Base-by-base conservation (phyloP, 2,888 invertebrate species). In the Phasia obesa region DNA sequence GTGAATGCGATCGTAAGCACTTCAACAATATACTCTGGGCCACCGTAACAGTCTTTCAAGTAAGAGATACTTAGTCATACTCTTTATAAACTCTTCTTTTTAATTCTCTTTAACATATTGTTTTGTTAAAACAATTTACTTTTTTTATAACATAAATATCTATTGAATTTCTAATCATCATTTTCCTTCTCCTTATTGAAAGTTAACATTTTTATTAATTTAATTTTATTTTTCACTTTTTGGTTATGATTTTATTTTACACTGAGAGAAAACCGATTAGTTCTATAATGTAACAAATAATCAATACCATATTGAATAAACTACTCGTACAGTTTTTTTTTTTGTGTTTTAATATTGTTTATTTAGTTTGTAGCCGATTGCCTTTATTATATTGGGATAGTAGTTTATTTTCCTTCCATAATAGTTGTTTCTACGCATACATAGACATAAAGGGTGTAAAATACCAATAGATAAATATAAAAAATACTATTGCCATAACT, bases 11-110 rank as follows among this genome's bases (percentile, higher is more conserved):
- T 94, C 94, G 98, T 93, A 98, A 98, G 94, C 98, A 98, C 94
- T 98, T 98, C 96, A 98, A 98, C 96, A 97, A 97, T 94, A 96
- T 98, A 94, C 95, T 98, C 90, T 97, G 98, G 97, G 97, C 98
- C 88, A 97, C 97, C 88, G 97, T 98, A 93, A 98, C 98, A 92
- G 98, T 98, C 86, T 98, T 98, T 92, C 97, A 98, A 97, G 97
- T 98, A 95, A 95, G 95, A 92, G 88, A 87, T 85, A 80, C 73
- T 85, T 79, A 81, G 57, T 79, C 64, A 73, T 53, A 67, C 59
- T 51, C 31, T 51, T 73, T 67, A 17, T 17, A 44, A 57, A 42
- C 47, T 71, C 7, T 31, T 38, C 21, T 59, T 25, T 59, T 21
- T 49, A n/a, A n/a, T 19, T 44, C 23, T 53, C 27, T 4, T 42